Evolutionary conservation across 2,113 vertebrate genomes (phyloP).

Genomic region (Macrotis lagotis): DNA sequence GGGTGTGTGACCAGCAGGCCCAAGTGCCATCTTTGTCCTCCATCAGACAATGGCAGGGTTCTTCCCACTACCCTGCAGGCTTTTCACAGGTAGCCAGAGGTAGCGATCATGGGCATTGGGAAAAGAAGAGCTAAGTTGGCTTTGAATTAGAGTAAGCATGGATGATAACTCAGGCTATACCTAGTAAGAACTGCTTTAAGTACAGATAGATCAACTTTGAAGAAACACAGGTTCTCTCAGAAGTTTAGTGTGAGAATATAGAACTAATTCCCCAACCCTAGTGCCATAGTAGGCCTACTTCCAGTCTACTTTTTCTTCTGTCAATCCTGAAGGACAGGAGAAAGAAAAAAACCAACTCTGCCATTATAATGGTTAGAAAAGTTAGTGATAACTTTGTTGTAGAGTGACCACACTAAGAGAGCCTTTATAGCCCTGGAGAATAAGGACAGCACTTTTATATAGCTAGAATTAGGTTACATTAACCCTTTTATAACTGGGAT

Average conservation of each 20-base stretch:
- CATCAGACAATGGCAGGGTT: background rate
- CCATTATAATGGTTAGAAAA: background rate
- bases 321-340: background rate
- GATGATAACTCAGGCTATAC: background rate
- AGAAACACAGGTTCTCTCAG: background rate
- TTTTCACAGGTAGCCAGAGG: background rate
- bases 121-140: background rate
- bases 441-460: background rate
- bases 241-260: background rate
- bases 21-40: background rate
- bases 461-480: background rate
- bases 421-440: background rate
- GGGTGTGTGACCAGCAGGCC: background rate
- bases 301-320: background rate
- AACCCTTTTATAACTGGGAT: background rate
- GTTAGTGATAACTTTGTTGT: background rate
- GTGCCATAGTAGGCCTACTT: background rate
- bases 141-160: background rate
- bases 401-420: background rate
- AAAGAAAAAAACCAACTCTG: background rate
- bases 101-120: background rate
- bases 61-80: background rate
- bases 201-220: background rate
- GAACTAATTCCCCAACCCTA: background rate
- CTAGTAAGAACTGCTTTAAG: background rate